Evolutionary conservation across 1,140 invertebrate species (phyloP).

Genomic region (Leucophenga varia): DNA sequence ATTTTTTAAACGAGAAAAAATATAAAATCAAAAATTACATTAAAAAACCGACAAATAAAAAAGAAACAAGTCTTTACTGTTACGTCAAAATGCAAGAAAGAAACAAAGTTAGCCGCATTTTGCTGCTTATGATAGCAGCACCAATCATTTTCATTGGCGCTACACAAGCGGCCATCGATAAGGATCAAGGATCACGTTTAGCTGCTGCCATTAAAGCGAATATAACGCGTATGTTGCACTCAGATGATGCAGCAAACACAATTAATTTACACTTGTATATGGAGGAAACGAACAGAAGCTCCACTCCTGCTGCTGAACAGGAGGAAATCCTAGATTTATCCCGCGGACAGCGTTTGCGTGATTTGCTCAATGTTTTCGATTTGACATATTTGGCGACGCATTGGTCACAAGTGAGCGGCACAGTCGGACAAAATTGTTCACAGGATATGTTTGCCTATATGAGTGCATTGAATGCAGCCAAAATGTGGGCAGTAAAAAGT

Average conservation of each 20-base stretch:
- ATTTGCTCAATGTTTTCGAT: constrained; percentile 60
- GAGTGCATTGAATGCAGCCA: constrained; percentile 62
- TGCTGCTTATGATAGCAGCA: constrained; percentile 10
- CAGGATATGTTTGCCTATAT: constrained; percentile 67
- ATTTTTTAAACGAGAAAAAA: too few relatives aligned
- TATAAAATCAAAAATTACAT: too few relatives aligned
- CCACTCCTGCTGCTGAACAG: too few relatives aligned
- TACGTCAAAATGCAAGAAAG: too few relatives aligned
- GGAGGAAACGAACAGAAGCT: constrained; percentile 4
- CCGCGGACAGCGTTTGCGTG: constrained; percentile 57
- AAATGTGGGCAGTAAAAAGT: constrained; percentile 76
- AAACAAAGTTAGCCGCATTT: background rate
- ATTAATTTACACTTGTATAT: constrained; percentile 35
- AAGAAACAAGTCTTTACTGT: constrained; percentile 23
- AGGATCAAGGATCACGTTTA: constrained; percentile 25
- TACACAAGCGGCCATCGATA: constrained; percentile 34
- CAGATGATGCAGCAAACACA: constrained; percentile 33
- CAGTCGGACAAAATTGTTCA: constrained; percentile 57
- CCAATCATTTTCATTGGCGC: too few relatives aligned
- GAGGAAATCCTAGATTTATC: constrained; percentile 33
- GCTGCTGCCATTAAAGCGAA: too few relatives aligned
- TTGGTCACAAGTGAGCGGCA: constrained; percentile 55
- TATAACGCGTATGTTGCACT: background rate
- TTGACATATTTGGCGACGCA: constrained; percentile 57
- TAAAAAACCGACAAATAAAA: constrained; percentile 35